These are phyloP conservation scores for Solen grandis DNA, from an alignment of 1,140 invertebrate species.

Conservation along the genomic window DNA sequence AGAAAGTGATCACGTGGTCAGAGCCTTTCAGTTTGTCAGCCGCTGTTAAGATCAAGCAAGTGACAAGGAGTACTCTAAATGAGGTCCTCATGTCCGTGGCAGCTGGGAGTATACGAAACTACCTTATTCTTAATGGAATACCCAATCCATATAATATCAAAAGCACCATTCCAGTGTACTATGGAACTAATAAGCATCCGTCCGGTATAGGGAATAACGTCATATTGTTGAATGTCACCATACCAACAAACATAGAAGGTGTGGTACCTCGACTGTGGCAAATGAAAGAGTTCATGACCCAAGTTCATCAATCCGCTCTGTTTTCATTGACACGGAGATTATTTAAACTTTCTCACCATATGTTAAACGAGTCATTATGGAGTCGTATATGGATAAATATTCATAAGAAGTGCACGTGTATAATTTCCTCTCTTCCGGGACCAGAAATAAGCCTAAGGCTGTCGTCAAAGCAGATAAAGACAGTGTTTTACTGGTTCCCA, in stretches of 20 bases:
- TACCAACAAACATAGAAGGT: constrained; percentile 83
- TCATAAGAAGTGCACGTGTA: constrained; percentile 75
- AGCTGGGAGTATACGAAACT: constrained; percentile 82
- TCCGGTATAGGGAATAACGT: constrained; percentile 74
- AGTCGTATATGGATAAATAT: constrained; percentile 72
- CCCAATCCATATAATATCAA: constrained; percentile 82
- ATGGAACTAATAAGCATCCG: constrained; percentile 34
- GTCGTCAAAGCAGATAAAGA: constrained; percentile 80
- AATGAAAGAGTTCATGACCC: constrained; percentile 81
- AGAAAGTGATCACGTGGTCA: constrained; percentile 81
- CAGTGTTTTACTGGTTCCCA: constrained; percentile 82
- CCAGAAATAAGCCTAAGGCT: constrained; percentile 80
- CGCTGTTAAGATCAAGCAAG: constrained; percentile 80
- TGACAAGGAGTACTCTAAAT: constrained; percentile 83
- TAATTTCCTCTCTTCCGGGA: constrained; percentile 82
- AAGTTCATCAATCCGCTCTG: constrained; percentile 82
- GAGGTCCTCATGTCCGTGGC: constrained; percentile 83
- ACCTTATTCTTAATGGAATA: constrained; percentile 68
- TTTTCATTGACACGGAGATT: constrained; percentile 82
- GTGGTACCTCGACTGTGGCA: constrained; percentile 85
- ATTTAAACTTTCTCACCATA: constrained; percentile 64
- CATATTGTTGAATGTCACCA: constrained; percentile 80
- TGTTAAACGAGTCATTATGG: constrained; percentile 66
- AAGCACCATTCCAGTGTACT: constrained; percentile 82
- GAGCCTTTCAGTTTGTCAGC: constrained; percentile 79